Evolutionary conservation across 2,797 vertebrate genomes (phyloP), one percentile per base, ranked within the genome.

Genomic region (Anas bahamensis): DNA sequence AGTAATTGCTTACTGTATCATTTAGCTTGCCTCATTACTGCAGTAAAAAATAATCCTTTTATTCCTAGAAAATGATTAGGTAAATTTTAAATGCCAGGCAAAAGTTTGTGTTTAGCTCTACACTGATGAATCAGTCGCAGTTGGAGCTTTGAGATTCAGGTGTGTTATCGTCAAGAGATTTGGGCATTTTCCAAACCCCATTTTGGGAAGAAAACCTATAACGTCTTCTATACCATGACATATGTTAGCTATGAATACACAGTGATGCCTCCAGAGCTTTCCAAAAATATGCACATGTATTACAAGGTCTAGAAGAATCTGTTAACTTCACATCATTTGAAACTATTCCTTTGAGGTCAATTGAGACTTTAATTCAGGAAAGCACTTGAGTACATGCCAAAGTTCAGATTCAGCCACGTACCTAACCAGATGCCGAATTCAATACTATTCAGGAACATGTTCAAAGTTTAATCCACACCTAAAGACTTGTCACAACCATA

Each of bases 121-220:
- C 13, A 7, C 10, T 52, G 24, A 28, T 3, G 2, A 78, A 66
- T 70, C 5, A 8, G 18, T 48, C n/a, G 11, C 31, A 76, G 81
- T 1, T 63, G 21, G 42, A 57, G 46, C 46, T 91, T 8, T 63
- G 73, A 75, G 37, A 21, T 52, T 66, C 63, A 48, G 7, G 8
- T 66, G 13, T 69, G 18, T 4, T 89, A 35, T 41, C 14, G 3
- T 5, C 0, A 0, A 78, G 57, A 83, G 17, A 53, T 2, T 4
- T n/a, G 41, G 11, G 26, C 63, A 52, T 19, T 48, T 55, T 94
- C 52, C 74, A 88, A 70, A 79, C 11, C 33, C 53, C 8, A 4
- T 76, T 85, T 95, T 66, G 44, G 42, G 74, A 92, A 80, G 24
- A 48, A 13, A 71, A 16, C 5, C 10, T 64, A 9, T 16, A 65